Conservation (phyloP, 2,797 vertebrate genomes). For the Caiman crocodilus region DNA sequence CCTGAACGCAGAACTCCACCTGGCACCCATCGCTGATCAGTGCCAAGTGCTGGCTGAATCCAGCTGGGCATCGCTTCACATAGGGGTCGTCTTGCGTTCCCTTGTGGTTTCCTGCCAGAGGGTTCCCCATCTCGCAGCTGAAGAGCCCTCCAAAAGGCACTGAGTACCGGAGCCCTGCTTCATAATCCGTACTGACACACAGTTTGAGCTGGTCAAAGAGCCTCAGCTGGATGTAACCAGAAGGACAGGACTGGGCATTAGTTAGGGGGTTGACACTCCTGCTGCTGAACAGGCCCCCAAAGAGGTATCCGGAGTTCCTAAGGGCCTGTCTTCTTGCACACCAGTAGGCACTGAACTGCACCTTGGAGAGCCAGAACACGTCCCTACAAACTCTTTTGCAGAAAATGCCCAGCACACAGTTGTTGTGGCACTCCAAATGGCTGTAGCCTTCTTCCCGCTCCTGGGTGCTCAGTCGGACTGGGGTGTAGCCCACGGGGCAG, state of each 20-base stretch:
- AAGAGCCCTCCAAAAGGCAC: constrained; percentile 93
- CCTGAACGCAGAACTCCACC: constrained; percentile 89
- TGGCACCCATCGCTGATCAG: constrained; percentile 91
- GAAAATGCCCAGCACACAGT: constrained; percentile 56
- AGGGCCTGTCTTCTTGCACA: constrained; percentile 74
- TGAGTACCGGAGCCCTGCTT: constrained; percentile 75
- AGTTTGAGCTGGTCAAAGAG: constrained; percentile 80
- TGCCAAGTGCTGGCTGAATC: constrained; percentile 91
- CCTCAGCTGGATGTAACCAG: constrained; percentile 75
- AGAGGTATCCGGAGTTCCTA: constrained; percentile 84
- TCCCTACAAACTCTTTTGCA: constrained; percentile 82
- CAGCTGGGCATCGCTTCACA: constrained; percentile 83
- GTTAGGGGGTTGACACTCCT: constrained; percentile 82
- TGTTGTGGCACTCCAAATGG: constrained; percentile 79
- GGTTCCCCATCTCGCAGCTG: constrained; percentile 89
- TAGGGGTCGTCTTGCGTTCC: background rate
- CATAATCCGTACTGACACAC: constrained; percentile 89
- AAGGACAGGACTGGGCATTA: constrained; percentile 86
- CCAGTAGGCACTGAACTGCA: constrained; percentile 86
- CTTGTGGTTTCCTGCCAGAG: constrained; percentile 68
- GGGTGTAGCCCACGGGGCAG: constrained; percentile 80
- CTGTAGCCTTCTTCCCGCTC: constrained; percentile 84
- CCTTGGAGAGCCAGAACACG: constrained; percentile 82
- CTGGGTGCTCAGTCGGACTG: constrained; percentile 83
- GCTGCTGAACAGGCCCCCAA: constrained; percentile 89